phyloP scores from a whole-genome alignment of 1,140 invertebrate genomes.

The Cydia amplana region DNA sequence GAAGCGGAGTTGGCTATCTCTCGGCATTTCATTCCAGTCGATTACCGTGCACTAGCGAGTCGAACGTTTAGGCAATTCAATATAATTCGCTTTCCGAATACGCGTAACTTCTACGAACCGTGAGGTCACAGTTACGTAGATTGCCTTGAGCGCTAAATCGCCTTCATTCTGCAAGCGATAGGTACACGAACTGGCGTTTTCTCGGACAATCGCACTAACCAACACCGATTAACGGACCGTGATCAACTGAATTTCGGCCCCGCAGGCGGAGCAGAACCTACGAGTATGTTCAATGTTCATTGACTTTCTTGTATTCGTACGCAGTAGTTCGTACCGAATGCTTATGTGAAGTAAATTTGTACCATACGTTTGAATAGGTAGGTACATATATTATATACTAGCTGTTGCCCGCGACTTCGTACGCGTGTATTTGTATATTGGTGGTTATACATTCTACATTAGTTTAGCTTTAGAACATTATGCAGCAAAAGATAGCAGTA shows the following conservation, averaged over 20 bases:
- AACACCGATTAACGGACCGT: constrained; percentile 25
- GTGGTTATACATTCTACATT: too few species aligned
- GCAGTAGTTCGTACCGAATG: background rate
- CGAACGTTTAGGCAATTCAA: background rate
- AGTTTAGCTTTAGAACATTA: too few species aligned
- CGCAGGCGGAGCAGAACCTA: constrained; percentile 12
- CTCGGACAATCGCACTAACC: constrained; percentile 31
- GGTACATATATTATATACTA: too few species aligned
- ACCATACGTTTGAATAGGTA: background rate
- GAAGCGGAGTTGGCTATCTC: constrained; percentile 18
- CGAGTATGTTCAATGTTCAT: too few species aligned
- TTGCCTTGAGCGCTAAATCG: background rate
- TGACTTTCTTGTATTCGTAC: background rate
- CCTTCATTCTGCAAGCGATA: background rate
- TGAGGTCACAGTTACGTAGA: background rate
- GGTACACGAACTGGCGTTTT: constrained; percentile 1
- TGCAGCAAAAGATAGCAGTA: too few species aligned
- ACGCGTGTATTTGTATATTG: too few species aligned
- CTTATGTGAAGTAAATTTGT: background rate
- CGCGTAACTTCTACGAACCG: background rate
- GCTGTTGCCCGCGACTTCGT: too few species aligned
- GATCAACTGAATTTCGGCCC: constrained; percentile 8
- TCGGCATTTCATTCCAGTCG: background rate
- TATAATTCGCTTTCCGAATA: background rate
- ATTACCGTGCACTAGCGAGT: background rate